Evolutionary conservation across 1,140 invertebrate species (phyloP), one percentile per base, ranked within the genome.

Genomic region (Lineus longissimus): DNA sequence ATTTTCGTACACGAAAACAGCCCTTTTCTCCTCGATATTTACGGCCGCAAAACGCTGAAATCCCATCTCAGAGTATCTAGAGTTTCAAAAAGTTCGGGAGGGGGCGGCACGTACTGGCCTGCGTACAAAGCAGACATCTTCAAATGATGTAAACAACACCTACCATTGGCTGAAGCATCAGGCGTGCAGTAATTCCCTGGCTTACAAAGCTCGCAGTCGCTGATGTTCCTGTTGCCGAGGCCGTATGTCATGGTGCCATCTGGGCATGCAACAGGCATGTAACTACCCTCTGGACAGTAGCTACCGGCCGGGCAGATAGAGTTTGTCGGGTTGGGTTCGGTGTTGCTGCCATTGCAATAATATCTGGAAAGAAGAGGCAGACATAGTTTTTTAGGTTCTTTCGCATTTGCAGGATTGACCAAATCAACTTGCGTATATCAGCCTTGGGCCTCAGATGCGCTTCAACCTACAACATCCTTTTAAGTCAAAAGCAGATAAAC

Each of bases 111-210:
- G 40, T n/a, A n/a, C n/a, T n/a, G n/a, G n/a, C n/a, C n/a, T n/a
- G n/a, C n/a, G n/a, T n/a, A n/a, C n/a, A n/a, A n/a, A n/a, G n/a
- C n/a, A n/a, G n/a, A n/a, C n/a, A n/a, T n/a, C 33, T 36, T 36
- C 6, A 15, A 7, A 36, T 36, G 33, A 4, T 36, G 15, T 36
- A 15, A 36, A 36, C 6, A 36, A 36, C 40, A 30, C 61, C 60
- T 62, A 79, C 77, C 77, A 65, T 73, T 72, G 56, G 66, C 69
- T 23, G 75, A 77, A 59, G 71, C 75, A 33, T 69, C 65, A 13
- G 73, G 65, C 41, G 76, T 76, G 66, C 78, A 80, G 69, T 80
- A 80, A n/a, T 69, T 69, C 30, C 78, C 78, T 4, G 75, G 71
- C 43, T 76, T 74, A 68, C 78, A 80, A 0, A 66, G 70, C 30